Percentiles rank a stretch among this genome's conserved stretches.
Conservation (phyloP, 2,888 invertebrate genomes). For the Apotomis turbidana region DNA sequence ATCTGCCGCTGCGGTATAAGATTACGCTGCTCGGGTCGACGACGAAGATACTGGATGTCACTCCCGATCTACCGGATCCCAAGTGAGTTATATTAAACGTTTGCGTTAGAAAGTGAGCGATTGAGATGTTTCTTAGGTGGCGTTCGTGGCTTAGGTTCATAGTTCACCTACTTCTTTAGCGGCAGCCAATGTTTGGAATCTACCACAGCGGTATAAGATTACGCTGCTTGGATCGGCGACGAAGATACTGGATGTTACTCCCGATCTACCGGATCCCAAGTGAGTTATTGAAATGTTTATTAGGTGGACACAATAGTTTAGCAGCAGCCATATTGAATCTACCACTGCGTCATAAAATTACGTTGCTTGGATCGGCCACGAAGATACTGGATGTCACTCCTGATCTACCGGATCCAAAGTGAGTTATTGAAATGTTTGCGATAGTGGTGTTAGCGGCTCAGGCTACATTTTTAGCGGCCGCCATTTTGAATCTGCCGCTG, state of each 20-base stretch:
- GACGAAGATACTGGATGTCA: slow-evolving; percentile 91
- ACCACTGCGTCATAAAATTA: slow-evolving; percentile 78
- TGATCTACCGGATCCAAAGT: slow-evolving; percentile 74
- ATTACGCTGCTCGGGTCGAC: slow-evolving; percentile 92
- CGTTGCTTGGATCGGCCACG: slow-evolving; percentile 91
- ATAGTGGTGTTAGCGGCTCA: too few relatives aligned
- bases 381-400: slow-evolving; percentile 90
- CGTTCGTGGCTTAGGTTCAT: slow-evolving; percentile 93
- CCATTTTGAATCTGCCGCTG: slow-evolving; percentile 80
- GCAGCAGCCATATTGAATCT: slow-evolving; percentile 86
- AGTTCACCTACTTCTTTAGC: slow-evolving; percentile 87
- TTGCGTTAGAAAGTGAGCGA: too few relatives aligned
- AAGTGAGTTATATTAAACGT: slow-evolving; percentile 57
- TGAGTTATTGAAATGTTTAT: too few relatives aligned
- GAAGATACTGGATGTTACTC: slow-evolving; percentile 90
- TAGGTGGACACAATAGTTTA: too few relatives aligned
- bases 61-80: slow-evolving; percentile 76
- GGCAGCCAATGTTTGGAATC: slow-evolving; percentile 89
- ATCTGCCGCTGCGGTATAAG: slow-evolving; percentile 93
- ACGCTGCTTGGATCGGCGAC: slow-evolving; percentile 92
- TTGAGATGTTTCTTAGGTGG: too few relatives aligned
- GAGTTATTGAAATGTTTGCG: slow-evolving; percentile 45
- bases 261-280: slow-evolving; percentile 72
- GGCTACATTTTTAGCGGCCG: slow-evolving; percentile 90
- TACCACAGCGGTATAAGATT: slow-evolving; percentile 93